Percentiles rank a stretch among this genome's conserved stretches.
These are phyloP conservation scores for Strigamia crassipes DNA, from an alignment of 2,888 invertebrate genomes.

Conservation along the genomic window DNA sequence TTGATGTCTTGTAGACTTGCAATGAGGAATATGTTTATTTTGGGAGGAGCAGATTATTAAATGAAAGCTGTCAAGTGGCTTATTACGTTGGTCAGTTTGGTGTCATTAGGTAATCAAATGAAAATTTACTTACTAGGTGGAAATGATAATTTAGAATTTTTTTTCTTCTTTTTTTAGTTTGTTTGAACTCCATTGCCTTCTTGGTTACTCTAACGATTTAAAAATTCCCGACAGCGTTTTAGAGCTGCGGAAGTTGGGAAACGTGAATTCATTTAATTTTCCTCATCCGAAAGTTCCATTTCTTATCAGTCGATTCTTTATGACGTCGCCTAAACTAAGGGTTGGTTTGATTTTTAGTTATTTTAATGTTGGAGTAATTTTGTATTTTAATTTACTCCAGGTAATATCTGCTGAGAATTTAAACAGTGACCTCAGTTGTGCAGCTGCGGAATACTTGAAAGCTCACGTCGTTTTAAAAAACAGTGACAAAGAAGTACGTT, in stretches of 20 bases:
- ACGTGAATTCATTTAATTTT: not conserved
- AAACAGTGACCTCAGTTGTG: not conserved
- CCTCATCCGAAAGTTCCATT: not conserved
- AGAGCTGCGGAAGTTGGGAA: not conserved
- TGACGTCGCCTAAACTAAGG: not conserved
- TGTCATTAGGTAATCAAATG: not conserved
- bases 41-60: not conserved
- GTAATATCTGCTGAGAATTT: not conserved
- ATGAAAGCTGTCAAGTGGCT: not conserved
- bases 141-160: not conserved
- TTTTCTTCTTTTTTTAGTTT: not conserved
- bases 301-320: not conserved
- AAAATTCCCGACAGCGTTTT: not conserved
- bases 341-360: not conserved
- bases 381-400: not conserved
- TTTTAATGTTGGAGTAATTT: not conserved
- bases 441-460: not conserved
- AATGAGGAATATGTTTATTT: not conserved
- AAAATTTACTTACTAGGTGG: not conserved
- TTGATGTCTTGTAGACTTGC: not conserved
- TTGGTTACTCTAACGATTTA: not conserved
- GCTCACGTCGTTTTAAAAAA: not conserved
- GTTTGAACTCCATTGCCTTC: not conserved
- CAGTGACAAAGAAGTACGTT: not conserved
- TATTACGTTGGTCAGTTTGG: conserved; percentile 27